phyloP scores from a whole-genome alignment of 2,113 vertebrate species.

The Rhizomys pruinosus region DNA sequence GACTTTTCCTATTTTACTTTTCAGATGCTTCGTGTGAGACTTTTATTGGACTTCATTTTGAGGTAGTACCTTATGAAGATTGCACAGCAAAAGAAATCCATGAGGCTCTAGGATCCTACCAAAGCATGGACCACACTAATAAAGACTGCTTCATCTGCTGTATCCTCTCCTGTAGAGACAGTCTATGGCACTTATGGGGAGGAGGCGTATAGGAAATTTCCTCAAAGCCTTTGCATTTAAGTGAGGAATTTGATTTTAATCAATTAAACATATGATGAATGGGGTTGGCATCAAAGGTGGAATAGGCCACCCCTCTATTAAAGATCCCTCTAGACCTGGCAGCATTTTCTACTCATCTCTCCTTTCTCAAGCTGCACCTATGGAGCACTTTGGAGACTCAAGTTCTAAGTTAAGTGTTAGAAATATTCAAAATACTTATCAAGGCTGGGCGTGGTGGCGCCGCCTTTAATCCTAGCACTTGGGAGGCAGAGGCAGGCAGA shows the following conservation, averaged over 20 bases:
- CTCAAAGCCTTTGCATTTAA: neutral
- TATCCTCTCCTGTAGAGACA: constrained; percentile 91
- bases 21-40: constrained; percentile 86
- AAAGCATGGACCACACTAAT: constrained; percentile 64
- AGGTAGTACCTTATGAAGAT: constrained; percentile 78
- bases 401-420: neutral
- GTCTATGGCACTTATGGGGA: constrained; percentile 87
- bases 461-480: too few species aligned
- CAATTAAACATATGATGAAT: neutral
- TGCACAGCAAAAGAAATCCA: constrained; percentile 84
- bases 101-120: constrained; percentile 68
- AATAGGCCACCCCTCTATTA: neutral
- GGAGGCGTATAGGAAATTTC: constrained; percentile 76
- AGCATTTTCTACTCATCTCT: neutral
- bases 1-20: constrained; percentile 62
- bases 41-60: constrained; percentile 90
- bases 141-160: constrained; percentile 94
- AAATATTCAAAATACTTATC: constrained; percentile 33
- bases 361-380: neutral
- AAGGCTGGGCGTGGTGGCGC: too few species aligned
- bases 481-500: too few species aligned
- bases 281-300: neutral
- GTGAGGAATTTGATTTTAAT: constrained; percentile 2
- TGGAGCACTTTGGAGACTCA: neutral
- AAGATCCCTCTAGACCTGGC: neutral